phyloP scores from a whole-genome alignment of 2,888 invertebrate genomes.

The Julus scandinavius region DNA sequence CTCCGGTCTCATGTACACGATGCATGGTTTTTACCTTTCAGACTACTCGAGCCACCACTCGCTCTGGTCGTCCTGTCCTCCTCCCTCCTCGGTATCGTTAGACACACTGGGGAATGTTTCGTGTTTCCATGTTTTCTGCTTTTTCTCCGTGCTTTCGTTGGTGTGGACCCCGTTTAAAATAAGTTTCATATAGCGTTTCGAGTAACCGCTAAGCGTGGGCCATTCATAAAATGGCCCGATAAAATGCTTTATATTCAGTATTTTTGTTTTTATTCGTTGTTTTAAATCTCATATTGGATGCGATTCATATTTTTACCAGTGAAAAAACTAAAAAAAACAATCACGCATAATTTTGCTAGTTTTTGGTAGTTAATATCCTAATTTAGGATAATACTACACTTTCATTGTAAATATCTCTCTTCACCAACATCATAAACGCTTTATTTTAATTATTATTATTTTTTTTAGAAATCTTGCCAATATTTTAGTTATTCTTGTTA shows the following conservation, averaged over 20 bases:
- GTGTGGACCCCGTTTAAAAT: no score
- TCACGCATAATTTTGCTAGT: not conserved
- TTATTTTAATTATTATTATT: not conserved
- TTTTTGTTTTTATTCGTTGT: not conserved
- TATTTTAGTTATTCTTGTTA: not conserved
- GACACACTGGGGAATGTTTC: no score
- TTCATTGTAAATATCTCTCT: conserved; percentile 24
- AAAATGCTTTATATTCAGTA: not conserved
- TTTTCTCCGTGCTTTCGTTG: no score
- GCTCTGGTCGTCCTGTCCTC: no score
- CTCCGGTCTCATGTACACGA: no score
- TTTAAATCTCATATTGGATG: not conserved
- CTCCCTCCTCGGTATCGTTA: no score
- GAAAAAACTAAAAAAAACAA: not conserved
- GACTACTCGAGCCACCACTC: no score
- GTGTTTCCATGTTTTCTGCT: no score
- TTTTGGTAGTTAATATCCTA: not conserved
- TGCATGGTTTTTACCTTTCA: no score
- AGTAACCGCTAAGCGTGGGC: not conserved
- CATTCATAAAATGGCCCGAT: not conserved
- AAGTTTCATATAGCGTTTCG: not conserved
- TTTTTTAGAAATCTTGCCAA: not conserved
- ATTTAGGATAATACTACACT: not conserved
- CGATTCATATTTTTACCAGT: not conserved
- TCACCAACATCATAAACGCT: not conserved